phyloP scores from a whole-genome alignment of 2,797 vertebrate genomes.

The Nasua narica region DNA sequence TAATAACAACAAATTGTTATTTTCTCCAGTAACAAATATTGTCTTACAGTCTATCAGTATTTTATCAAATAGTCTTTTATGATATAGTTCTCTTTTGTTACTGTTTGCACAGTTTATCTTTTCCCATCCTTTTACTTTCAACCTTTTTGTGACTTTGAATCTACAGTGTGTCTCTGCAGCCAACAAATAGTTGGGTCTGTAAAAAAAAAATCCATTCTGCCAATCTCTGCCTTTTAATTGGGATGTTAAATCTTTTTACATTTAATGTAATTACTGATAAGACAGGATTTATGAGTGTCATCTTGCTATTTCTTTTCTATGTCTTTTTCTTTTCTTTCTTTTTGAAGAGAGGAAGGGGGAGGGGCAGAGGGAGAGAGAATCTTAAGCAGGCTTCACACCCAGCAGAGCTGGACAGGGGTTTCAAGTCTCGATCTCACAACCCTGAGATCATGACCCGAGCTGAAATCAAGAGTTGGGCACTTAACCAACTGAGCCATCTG shows the following conservation, averaged over 20 bases:
- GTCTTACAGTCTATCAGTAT: neutral
- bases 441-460: neutral
- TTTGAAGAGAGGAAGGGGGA: neutral
- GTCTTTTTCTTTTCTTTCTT: neutral
- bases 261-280: neutral
- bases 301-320: neutral
- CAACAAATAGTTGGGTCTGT: neutral
- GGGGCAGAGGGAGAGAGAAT: neutral
- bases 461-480: neutral
- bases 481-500: neutral
- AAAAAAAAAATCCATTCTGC: neutral
- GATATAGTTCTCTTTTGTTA: neutral
- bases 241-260: constrained; percentile 17
- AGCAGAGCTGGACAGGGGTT: neutral
- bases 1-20: no score
- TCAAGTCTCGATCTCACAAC: neutral
- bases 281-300: neutral
- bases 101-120: neutral
- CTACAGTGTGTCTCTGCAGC: neutral
- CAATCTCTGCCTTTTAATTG: neutral
- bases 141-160: neutral
- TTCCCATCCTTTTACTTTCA: neutral
- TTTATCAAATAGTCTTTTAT: neutral
- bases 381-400: neutral
- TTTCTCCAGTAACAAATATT: neutral